A percentile compares a stretch with the other conserved stretches of the same genome.
These are phyloP conservation scores for Rhabdornis inornatus DNA, from an alignment of 2,113 vertebrate species.

Conservation along the genomic window DNA sequence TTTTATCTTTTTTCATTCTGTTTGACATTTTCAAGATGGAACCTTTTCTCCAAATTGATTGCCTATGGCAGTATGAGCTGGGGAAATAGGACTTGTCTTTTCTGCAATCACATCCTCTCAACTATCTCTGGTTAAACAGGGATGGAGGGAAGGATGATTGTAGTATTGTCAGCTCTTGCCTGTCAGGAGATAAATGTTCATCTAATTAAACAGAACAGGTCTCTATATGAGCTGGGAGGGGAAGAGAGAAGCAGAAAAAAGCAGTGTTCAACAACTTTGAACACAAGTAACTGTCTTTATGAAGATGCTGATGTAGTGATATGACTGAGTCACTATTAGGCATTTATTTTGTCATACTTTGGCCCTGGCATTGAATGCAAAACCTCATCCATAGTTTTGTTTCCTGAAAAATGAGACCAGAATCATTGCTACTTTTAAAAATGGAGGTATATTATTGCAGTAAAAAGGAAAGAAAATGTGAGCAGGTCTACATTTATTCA, in stretches of 20 bases:
- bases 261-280: neutral
- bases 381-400: neutral
- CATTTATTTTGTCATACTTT: neutral
- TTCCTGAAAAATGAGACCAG: neutral
- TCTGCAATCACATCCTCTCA: slow-evolving; percentile 5
- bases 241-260: neutral
- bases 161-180: neutral
- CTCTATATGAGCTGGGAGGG: neutral
- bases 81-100: neutral
- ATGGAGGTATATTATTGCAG: neutral
- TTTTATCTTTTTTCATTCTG: neutral
- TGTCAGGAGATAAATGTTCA: slow-evolving; percentile 38
- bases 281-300: neutral
- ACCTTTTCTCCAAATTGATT: slow-evolving; percentile 17
- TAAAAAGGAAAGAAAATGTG: neutral
- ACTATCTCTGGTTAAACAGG: neutral
- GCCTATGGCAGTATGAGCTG: neutral
- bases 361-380: neutral
- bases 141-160: neutral
- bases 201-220: slow-evolving; percentile 33
- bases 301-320: neutral
- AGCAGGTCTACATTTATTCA: neutral
- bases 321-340: neutral
- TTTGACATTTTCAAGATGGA: slow-evolving; percentile 41
- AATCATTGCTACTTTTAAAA: neutral